Evolutionary conservation across 2,888 invertebrate genomes (phyloP).

Genomic region (Drosophila kokeensis): DNA sequence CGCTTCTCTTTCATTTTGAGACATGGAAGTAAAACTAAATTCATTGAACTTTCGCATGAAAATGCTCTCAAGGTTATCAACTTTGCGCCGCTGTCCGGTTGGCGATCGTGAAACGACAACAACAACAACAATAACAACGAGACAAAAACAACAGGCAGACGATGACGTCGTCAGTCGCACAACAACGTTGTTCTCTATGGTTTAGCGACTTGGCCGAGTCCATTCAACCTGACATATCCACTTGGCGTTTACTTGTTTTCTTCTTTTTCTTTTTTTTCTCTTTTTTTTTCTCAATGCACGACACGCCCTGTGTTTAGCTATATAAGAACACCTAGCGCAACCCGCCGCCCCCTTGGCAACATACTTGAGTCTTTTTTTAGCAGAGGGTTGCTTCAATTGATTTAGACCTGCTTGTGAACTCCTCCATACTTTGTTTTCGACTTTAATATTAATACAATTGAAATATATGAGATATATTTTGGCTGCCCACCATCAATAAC

Average conservation of each 20-base stretch:
- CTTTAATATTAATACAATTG: slow-evolving; percentile 33
- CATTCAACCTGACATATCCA: slow-evolving; percentile 67
- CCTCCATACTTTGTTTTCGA: slow-evolving; percentile 6
- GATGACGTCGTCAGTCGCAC: slow-evolving; percentile 22
- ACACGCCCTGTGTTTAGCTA: slow-evolving; percentile 46
- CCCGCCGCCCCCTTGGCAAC: background rate
- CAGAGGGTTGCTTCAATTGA: slow-evolving; percentile 19
- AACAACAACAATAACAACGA: slow-evolving; percentile 45
- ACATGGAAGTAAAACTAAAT: slow-evolving; percentile 84
- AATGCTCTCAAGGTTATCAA: slow-evolving; percentile 84
- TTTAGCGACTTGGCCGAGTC: slow-evolving; percentile 54
- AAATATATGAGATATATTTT: slow-evolving; percentile 36
- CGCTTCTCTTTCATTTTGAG: slow-evolving; percentile 58
- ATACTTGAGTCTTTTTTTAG: slow-evolving; percentile 1
- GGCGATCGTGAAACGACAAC: slow-evolving; percentile 51
- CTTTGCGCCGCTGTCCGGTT: slow-evolving; percentile 76
- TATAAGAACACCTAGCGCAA: background rate
- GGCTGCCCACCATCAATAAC: slow-evolving; percentile 48
- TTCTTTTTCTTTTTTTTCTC: slow-evolving; percentile 1
- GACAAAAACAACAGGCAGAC: slow-evolving; percentile 34
- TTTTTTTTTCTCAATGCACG: slow-evolving; percentile 45
- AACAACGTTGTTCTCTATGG: slow-evolving; percentile 61
- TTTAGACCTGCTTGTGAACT: slow-evolving; percentile 8
- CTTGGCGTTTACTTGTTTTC: slow-evolving; percentile 53
- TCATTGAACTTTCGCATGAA: slow-evolving; percentile 84